These are phyloP conservation scores for Eupithecia inturbata DNA, from an alignment of 2,888 invertebrate species.

Conservation along the genomic window DNA sequence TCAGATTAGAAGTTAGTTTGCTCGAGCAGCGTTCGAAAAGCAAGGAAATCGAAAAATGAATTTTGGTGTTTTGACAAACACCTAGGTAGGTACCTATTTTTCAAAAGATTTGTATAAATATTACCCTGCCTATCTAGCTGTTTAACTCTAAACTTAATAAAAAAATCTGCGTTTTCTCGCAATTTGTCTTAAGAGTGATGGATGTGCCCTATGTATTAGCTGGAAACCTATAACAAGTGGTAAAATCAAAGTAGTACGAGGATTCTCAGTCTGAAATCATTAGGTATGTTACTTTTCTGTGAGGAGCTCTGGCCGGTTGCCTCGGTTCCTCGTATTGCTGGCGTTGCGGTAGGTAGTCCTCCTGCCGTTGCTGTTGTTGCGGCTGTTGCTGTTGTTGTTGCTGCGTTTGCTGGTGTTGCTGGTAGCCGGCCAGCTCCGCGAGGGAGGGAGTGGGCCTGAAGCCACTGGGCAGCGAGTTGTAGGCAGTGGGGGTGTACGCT, in stretches of 20 bases:
- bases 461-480: slow-evolving; percentile 74
- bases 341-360: slow-evolving; percentile 57
- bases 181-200: too few relatives aligned
- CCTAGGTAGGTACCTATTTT: too few relatives aligned
- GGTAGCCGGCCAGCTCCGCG: slow-evolving; percentile 79
- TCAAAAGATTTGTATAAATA: too few relatives aligned
- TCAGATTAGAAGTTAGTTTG: neutral
- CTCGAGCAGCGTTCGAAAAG: neutral
- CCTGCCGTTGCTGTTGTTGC: slow-evolving; percentile 61
- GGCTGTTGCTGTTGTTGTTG: slow-evolving; percentile 60
- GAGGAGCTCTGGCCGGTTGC: slow-evolving; percentile 78
- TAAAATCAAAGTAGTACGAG: neutral
- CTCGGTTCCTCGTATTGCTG: slow-evolving; percentile 87
- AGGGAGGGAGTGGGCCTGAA: slow-evolving; percentile 77
- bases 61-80: neutral
- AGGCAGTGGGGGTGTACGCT: slow-evolving; percentile 72
- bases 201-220: too few relatives aligned
- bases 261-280: neutral
- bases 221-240: too few relatives aligned
- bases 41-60: neutral
- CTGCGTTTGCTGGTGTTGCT: slow-evolving; percentile 57
- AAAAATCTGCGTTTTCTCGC: too few relatives aligned
- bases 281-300: slow-evolving; percentile 67
- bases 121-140: too few relatives aligned
- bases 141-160: too few relatives aligned